Percentiles rank a stretch among this genome's conserved stretches.
Evolutionary conservation across 2,797 vertebrate species (phyloP).

Genomic region (Helarctos malayanus): DNA sequence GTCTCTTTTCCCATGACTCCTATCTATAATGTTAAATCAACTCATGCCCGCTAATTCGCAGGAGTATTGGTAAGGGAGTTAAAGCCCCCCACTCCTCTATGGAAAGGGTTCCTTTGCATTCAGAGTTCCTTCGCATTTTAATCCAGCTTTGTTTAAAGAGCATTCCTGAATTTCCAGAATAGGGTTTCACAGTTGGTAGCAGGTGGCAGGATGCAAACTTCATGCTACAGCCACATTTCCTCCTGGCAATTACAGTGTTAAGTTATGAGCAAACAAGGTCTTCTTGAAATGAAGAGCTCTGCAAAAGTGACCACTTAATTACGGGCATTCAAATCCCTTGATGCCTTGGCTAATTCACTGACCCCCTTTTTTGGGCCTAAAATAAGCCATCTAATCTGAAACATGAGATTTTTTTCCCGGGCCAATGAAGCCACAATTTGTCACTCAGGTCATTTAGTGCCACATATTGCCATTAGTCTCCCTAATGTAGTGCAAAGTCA

Average conservation of each 20-base stretch:
- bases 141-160: conserved; percentile 18
- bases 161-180: conserved; percentile 25
- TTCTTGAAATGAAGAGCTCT: conserved; percentile 51
- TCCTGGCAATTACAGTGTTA: conserved; percentile 56
- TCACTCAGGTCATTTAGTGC: conserved; percentile 66
- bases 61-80: neutral
- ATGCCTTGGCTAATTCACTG: conserved; percentile 75
- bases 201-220: neutral
- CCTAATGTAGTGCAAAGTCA: conserved; percentile 70
- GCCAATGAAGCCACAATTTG: conserved; percentile 74
- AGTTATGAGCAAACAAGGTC: conserved; percentile 33
- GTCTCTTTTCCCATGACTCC: conserved; percentile 15
- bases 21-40: conserved; percentile 46
- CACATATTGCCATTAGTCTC: conserved; percentile 61
- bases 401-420: conserved; percentile 63
- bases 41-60: conserved; percentile 29
- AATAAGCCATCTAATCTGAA: conserved; percentile 82
- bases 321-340: conserved; percentile 65
- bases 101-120: neutral
- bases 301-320: conserved; percentile 69
- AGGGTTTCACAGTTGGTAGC: neutral
- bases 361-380: conserved; percentile 71
- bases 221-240: conserved; percentile 5
- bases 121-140: neutral
- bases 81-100: neutral